These are phyloP conservation scores for Puffinus mauretanicus DNA, from an alignment of 2,113 vertebrate genomes.

Conservation along the genomic window DNA sequence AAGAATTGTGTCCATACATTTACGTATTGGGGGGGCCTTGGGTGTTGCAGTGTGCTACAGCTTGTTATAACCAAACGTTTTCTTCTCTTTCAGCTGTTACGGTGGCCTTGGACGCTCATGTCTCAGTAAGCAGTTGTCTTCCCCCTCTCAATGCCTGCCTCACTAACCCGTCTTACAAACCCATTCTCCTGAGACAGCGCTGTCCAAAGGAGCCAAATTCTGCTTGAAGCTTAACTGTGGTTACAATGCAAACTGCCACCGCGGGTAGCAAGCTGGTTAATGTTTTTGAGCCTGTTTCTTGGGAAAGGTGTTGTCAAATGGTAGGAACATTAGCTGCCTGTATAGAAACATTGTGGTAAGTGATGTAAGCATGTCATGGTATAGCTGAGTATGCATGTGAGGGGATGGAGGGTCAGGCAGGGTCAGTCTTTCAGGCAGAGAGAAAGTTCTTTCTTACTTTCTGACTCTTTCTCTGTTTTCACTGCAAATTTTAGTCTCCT, in stretches of 20 bases:
- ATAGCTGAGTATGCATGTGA: not conserved
- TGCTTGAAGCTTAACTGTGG: not conserved
- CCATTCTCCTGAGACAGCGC: not conserved
- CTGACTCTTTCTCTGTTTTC: not conserved
- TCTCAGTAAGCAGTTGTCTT: conserved; percentile 76
- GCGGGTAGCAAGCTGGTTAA: not conserved
- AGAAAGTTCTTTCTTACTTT: not conserved
- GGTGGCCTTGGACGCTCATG: conserved; percentile 86
- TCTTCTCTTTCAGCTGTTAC: conserved; percentile 82
- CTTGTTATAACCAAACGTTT: not conserved
- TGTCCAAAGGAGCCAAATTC: not conserved
- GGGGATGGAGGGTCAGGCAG: not conserved
- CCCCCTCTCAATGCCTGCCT: not conserved
- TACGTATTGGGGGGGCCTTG: accelerated
- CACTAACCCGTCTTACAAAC: not conserved
- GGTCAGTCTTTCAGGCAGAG: not conserved
- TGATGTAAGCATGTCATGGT: not conserved
- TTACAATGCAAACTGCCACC: not conserved
- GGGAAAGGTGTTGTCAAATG: not conserved
- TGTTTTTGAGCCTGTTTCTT: accelerated
- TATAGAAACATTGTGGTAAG: not conserved
- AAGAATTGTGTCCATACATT: not conserved
- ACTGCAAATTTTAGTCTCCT: not conserved
- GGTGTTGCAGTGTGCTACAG: not conserved
- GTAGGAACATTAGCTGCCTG: not conserved